These are phyloP conservation scores for Lagenorhynchus albirostris DNA, from an alignment of 2,113 vertebrate species.

Conservation along the genomic window DNA sequence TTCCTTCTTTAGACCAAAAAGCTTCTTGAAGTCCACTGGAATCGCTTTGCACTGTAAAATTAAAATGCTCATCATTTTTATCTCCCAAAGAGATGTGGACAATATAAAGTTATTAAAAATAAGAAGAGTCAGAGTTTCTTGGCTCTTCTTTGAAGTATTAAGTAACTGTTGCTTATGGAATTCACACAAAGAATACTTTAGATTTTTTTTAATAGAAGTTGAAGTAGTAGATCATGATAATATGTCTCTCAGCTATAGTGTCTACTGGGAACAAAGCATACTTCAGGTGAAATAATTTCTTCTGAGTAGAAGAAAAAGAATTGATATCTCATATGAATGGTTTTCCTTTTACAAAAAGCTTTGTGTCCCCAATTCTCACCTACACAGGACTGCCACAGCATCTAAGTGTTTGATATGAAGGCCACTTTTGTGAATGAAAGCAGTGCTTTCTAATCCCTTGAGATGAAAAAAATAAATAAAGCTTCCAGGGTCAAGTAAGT, in stretches of 20 bases:
- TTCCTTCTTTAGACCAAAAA: conserved; percentile 61
- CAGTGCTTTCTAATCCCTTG: background rate
- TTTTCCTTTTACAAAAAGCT: background rate
- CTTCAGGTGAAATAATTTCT: background rate
- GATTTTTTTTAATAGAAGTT: background rate
- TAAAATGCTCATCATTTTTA: background rate
- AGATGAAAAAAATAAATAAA: background rate
- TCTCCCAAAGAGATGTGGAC: background rate
- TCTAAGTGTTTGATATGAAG: background rate
- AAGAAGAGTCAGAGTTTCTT: background rate
- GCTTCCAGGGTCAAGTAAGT: background rate
- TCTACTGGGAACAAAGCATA: background rate
- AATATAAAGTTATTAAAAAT: conserved; percentile 29
- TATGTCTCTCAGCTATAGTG: background rate
- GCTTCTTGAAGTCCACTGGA: conserved; percentile 11
- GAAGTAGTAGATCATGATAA: background rate
- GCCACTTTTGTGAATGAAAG: background rate
- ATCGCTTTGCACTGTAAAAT: conserved; percentile 23
- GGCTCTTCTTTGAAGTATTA: background rate
- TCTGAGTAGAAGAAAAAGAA: background rate
- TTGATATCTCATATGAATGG: background rate
- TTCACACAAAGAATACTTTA: background rate
- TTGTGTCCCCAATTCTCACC: background rate
- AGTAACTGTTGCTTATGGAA: background rate
- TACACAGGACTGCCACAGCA: fast-evolving